Evolutionary conservation across 2,888 invertebrate genomes (phyloP).

Genomic region (Junonia oenone): DNA sequence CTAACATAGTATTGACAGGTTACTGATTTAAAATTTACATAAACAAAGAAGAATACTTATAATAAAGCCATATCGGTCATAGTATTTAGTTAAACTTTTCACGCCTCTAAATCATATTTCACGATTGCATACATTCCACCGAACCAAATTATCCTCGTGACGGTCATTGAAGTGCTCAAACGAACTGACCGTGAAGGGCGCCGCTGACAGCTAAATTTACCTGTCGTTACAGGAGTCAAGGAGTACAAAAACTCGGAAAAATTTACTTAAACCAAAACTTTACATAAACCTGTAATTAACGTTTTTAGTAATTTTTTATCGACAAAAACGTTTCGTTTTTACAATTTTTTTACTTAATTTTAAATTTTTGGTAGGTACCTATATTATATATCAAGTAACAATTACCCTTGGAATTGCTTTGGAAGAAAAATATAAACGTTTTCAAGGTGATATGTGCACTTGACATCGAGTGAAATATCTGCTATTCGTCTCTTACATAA

Average conservation of each 20-base stretch:
- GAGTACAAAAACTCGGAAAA: not conserved
- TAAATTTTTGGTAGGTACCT: no score
- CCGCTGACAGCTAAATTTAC: slow-evolving; percentile 14
- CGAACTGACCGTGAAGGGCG: slow-evolving; percentile 41
- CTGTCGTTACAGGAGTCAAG: slow-evolving; percentile 8
- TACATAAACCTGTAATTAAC: no score
- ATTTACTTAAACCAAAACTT: no score
- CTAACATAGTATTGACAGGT: no score
- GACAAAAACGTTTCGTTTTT: no score
- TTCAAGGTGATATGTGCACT: not conserved
- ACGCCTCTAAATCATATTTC: slow-evolving; percentile 8
- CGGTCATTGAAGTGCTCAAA: slow-evolving; percentile 21
- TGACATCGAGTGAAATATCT: not conserved
- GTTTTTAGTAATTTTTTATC: no score
- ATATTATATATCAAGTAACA: not conserved
- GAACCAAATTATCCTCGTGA: slow-evolving; percentile 13
- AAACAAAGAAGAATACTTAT: no score
- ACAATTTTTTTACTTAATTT: no score
- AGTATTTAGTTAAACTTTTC: slow-evolving; percentile 1
- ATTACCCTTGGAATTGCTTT: not conserved
- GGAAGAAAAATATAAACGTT: not conserved
- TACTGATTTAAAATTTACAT: no score
- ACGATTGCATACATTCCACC: slow-evolving; percentile 10
- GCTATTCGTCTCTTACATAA: not conserved
- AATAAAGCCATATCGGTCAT: not conserved